Percentiles rank a stretch among this genome's conserved stretches.
Conservation (phyloP, 2,888 invertebrate genomes). For the Diarsia brunnea region DNA sequence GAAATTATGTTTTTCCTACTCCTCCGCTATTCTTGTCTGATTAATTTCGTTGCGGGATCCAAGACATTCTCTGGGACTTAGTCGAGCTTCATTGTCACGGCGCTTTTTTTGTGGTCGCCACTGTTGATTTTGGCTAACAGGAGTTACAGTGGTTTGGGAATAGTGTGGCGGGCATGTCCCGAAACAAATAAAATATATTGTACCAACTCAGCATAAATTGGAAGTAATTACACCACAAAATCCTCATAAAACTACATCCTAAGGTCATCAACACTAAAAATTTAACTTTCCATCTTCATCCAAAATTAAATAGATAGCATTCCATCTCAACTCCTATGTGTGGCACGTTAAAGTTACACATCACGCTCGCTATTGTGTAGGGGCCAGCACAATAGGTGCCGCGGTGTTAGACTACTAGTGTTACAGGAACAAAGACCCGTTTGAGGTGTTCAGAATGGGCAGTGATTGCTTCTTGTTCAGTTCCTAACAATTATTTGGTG, state of each 20-base stretch:
- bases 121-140: too few species aligned
- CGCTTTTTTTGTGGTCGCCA: too few species aligned
- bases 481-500: slow-evolving; percentile 57
- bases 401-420: slow-evolving; percentile 76
- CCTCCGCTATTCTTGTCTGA: too few species aligned
- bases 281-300: slow-evolving; percentile 7
- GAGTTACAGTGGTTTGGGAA: too few species aligned
- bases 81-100: too few species aligned
- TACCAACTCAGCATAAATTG: neutral
- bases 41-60: too few species aligned
- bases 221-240: neutral
- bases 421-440: slow-evolving; percentile 73
- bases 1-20: too few species aligned
- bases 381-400: slow-evolving; percentile 57
- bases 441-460: slow-evolving; percentile 65
- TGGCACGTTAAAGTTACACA: slow-evolving; percentile 57
- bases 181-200: too few species aligned
- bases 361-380: slow-evolving; percentile 65
- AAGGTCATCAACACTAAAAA: slow-evolving; percentile 24
- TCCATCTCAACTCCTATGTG: neutral
- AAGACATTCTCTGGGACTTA: too few species aligned
- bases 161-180: too few species aligned
- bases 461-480: slow-evolving; percentile 78
- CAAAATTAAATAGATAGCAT: neutral
- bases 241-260: neutral